A percentile compares a stretch with the other conserved stretches of the same genome.
Evolutionary conservation across 2,888 invertebrate genomes (phyloP).

Genomic region (Amphimallon solstitiale): DNA sequence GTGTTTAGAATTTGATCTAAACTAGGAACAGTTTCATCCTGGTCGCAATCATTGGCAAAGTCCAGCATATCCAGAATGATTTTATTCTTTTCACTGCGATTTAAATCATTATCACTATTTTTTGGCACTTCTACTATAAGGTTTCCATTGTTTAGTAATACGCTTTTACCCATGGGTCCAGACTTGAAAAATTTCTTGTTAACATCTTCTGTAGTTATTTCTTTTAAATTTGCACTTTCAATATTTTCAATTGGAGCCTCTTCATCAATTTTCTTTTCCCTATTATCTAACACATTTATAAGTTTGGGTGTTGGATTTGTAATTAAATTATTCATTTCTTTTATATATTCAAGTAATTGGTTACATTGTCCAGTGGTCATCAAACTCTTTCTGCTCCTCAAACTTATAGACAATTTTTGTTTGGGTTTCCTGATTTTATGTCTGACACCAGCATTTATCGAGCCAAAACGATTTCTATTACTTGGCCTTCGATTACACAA

Average conservation of each 20-base stretch:
- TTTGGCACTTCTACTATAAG: constrained; percentile 59
- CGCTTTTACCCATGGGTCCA: too few relatives aligned
- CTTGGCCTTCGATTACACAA: constrained; percentile 57
- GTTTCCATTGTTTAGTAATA: constrained; percentile 51
- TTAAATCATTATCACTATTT: constrained; percentile 47
- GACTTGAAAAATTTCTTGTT: constrained; percentile 64
- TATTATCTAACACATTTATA: constrained; percentile 24
- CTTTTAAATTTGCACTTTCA: not conserved
- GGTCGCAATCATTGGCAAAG: constrained; percentile 50
- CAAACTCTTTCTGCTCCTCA: constrained; percentile 51
- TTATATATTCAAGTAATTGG: constrained; percentile 26
- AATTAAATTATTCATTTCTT: constrained; percentile 28
- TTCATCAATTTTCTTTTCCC: constrained; percentile 10
- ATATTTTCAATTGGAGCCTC: constrained; percentile 36
- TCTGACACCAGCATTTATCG: constrained; percentile 74
- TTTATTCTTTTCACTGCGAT: not conserved
- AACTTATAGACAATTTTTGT: constrained; percentile 55
- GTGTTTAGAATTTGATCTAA: constrained; percentile 52
- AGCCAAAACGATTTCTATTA: constrained; percentile 64
- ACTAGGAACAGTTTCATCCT: constrained; percentile 48
- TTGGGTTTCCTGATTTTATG: constrained; percentile 74
- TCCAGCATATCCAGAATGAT: constrained; percentile 57
- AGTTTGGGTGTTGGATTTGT: constrained; percentile 33
- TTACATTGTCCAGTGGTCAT: constrained; percentile 51
- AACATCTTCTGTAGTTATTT: constrained; percentile 40